Conservation (phyloP, 2,888 invertebrate genomes). For the Molorchus minor region DNA sequence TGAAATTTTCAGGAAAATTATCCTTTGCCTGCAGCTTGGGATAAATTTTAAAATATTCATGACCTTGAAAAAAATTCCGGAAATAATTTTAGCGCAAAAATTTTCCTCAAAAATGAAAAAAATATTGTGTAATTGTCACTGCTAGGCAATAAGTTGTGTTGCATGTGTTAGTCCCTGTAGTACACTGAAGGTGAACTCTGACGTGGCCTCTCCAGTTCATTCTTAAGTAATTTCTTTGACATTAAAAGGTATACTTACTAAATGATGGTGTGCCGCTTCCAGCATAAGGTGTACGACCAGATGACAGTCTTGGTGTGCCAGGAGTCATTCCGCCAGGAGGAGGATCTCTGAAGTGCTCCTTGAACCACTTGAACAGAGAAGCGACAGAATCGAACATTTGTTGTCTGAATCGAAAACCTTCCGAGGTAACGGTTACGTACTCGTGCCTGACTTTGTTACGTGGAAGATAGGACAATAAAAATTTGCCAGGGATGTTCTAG, state of each 20-base stretch:
- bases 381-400: slow-evolving; percentile 86
- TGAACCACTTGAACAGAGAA: slow-evolving; percentile 93
- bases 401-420: slow-evolving; percentile 91
- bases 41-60: too few relatives aligned
- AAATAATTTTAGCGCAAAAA: too few relatives aligned
- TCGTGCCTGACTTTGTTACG: slow-evolving; percentile 87
- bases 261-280: slow-evolving; percentile 50
- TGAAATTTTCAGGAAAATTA: too few relatives aligned
- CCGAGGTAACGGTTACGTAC: slow-evolving; percentile 89
- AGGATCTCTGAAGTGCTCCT: slow-evolving; percentile 95
- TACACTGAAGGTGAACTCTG: too few relatives aligned
- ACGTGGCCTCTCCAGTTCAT: too few relatives aligned
- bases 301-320: slow-evolving; percentile 73
- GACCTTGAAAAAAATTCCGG: too few relatives aligned
- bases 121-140: too few relatives aligned
- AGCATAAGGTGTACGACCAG: slow-evolving; percentile 67
- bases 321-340: slow-evolving; percentile 77
- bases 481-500: slow-evolving; percentile 87
- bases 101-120: too few relatives aligned
- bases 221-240: too few relatives aligned
- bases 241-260: slow-evolving; percentile 18
- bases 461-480: slow-evolving; percentile 93
- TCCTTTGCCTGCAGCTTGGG: too few relatives aligned
- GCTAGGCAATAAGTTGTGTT: too few relatives aligned
- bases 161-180: too few relatives aligned